Evolutionary conservation across 2,888 invertebrate genomes (phyloP), one percentile per base, ranked within the genome.

Genomic region (Epistrophe grossulariae): DNA sequence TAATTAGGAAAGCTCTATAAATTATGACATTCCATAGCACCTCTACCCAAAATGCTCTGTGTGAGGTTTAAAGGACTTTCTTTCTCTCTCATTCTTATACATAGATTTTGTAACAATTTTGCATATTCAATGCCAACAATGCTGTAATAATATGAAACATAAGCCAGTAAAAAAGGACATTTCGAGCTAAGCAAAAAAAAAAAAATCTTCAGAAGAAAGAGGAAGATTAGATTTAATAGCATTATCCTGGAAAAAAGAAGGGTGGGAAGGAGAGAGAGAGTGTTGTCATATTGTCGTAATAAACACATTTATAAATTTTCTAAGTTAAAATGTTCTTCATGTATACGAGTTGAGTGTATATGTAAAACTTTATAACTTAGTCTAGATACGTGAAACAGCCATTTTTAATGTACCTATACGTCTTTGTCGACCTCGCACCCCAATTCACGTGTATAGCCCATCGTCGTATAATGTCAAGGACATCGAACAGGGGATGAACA

Each of bases 281-380:
- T 60, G 64, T 43, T 72, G 82, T 79, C 62, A 24, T 24, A 24
- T 24, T 60, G 81, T 70, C 52, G 81, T 84, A 81, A 85, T 78
- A 85, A 85, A 85, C 77, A 81, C 77, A 81, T 81, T 85, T 81
- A 55, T 55, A 50, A 82, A 85, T 40, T 50, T 84, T n/a, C n/a
- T 62, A 66, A 77, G 59, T 84, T 66, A 59, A 84, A 45, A 79
- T 35, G 45, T 71, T 62, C 28, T 45, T 17, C 17, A 3, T n/a
- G 43, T 43, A n/a, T n/a, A 9, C 24, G 31, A 31, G 6, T 6
- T 5, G 31, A 4, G 7, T 52, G 35, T 28, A 40, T 60, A 40
- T 4, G 24, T 43, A 15, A 38, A 35, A 31, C 57, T 10, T n/a
- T n/a, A n/a, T n/a, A 24, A 24, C 24, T 50, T n/a, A 38, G 43